phyloP scores from a whole-genome alignment of 2,888 invertebrate genomes.

The Nomada goodeniana region DNA sequence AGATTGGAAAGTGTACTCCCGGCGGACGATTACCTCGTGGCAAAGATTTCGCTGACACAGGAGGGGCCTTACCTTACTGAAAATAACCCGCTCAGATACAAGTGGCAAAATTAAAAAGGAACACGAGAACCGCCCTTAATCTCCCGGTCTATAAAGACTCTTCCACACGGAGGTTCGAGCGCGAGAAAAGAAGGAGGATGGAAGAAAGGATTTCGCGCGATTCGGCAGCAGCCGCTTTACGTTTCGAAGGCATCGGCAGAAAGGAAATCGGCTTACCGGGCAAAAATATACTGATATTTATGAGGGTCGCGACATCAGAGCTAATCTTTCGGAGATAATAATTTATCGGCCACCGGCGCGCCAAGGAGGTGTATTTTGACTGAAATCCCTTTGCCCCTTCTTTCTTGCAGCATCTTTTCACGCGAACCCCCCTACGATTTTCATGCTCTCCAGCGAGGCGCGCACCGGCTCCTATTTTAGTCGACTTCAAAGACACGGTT shows the following conservation, averaged over 20 bases:
- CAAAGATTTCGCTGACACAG: slow-evolving; percentile 62
- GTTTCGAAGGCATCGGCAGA: slow-evolving; percentile 81
- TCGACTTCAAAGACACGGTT: slow-evolving; percentile 58
- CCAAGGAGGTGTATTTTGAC: slow-evolving; percentile 78
- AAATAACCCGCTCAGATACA: slow-evolving; percentile 62
- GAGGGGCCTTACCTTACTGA: slow-evolving; percentile 55
- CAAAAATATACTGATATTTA: slow-evolving; percentile 84
- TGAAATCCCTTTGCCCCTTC: slow-evolving; percentile 71
- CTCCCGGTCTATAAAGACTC: slow-evolving; percentile 81
- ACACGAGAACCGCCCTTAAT: slow-evolving; percentile 79
- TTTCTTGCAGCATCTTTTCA: slow-evolving; percentile 58
- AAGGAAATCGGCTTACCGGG: slow-evolving; percentile 84
- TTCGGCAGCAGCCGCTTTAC: slow-evolving; percentile 81
- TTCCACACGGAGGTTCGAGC: slow-evolving; percentile 61
- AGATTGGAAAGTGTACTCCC: slow-evolving; percentile 52
- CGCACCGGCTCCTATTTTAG: slow-evolving; percentile 57
- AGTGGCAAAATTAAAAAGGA: slow-evolving; percentile 72
- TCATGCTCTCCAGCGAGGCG: slow-evolving; percentile 31
- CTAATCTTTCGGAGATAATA: slow-evolving; percentile 84
- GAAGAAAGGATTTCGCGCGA: slow-evolving; percentile 74
- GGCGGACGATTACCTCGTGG: slow-evolving; percentile 61
- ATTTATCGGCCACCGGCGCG: slow-evolving; percentile 80
- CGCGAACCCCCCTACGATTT: slow-evolving; percentile 42
- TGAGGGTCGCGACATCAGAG: slow-evolving; percentile 83
- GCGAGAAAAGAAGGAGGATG: slow-evolving; percentile 44